A percentile compares a stretch with the other conserved stretches of the same genome.
phyloP scores from a whole-genome alignment of 2,797 vertebrate species.

The Emydoidea blandingii region DNA sequence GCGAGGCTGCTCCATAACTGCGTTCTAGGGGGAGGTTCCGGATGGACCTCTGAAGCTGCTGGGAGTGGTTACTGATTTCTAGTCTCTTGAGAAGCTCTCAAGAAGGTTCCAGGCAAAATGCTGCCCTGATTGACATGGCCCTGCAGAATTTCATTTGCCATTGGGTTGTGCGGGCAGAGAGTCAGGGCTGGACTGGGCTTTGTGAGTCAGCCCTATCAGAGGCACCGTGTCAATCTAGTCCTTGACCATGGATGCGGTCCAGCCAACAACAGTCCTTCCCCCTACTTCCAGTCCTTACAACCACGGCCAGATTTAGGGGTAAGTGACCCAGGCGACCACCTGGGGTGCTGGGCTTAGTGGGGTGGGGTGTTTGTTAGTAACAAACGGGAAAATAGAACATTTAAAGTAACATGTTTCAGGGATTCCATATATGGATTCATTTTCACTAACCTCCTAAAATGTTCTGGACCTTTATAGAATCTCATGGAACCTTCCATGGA shows the following conservation, averaged over 20 bases:
- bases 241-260: not conserved
- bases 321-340: not conserved
- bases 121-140: not conserved
- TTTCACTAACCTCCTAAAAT: too few species aligned
- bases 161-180: not conserved
- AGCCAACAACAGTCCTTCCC: too few species aligned
- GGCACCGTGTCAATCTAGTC: not conserved
- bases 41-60: not conserved
- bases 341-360: too few species aligned
- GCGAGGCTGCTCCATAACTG: not conserved
- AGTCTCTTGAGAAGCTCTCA: not conserved
- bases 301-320: too few species aligned
- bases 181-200: not conserved
- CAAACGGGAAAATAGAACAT: too few species aligned
- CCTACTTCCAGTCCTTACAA: too few species aligned
- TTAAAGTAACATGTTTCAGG: too few species aligned
- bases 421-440: too few species aligned
- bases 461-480: too few species aligned
- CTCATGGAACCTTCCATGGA: too few species aligned
- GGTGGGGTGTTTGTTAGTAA: too few species aligned
- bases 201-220: not conserved
- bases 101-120: not conserved
- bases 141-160: not conserved
- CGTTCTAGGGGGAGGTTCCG: not conserved
- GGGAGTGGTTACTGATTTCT: not conserved